phyloP scores from a whole-genome alignment of 2,113 vertebrate genomes.

The Rhipidura dahli region DNA sequence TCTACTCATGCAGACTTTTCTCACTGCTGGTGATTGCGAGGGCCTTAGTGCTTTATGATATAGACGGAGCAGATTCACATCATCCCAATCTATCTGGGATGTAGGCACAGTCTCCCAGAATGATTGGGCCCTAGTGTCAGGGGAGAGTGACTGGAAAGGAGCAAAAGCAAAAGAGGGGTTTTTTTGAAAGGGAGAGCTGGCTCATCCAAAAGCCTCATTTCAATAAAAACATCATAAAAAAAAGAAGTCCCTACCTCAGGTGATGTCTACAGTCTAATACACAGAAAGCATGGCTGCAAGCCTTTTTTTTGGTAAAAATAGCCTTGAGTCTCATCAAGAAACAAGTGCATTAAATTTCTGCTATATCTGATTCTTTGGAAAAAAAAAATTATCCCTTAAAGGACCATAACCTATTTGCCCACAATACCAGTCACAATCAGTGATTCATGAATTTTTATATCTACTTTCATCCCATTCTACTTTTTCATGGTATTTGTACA shows the following conservation, averaged over 20 bases:
- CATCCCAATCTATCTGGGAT: neutral
- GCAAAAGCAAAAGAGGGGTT: neutral
- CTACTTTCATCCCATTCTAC: neutral
- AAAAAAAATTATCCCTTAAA: neutral
- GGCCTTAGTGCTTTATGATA: neutral
- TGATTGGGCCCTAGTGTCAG: neutral
- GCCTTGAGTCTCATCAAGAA: rapidly evolving
- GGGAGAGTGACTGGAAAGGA: neutral
- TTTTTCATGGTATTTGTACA: neutral
- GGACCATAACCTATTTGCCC: neutral
- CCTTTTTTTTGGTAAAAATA: neutral
- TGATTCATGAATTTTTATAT: neutral
- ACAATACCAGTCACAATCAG: neutral
- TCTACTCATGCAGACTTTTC: neutral
- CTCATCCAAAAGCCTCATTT: neutral
- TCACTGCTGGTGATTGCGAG: neutral
- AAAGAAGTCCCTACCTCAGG: neutral
- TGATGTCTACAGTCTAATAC: neutral
- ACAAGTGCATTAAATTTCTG: neutral
- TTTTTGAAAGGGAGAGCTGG: neutral
- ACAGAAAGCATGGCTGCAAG: neutral
- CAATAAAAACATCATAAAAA: neutral
- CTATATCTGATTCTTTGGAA: neutral
- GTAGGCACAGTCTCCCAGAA: neutral
- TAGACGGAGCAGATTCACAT: neutral